Base-by-base conservation (phyloP, 2,888 invertebrate species). In the Podabrus alpinus region DNA sequence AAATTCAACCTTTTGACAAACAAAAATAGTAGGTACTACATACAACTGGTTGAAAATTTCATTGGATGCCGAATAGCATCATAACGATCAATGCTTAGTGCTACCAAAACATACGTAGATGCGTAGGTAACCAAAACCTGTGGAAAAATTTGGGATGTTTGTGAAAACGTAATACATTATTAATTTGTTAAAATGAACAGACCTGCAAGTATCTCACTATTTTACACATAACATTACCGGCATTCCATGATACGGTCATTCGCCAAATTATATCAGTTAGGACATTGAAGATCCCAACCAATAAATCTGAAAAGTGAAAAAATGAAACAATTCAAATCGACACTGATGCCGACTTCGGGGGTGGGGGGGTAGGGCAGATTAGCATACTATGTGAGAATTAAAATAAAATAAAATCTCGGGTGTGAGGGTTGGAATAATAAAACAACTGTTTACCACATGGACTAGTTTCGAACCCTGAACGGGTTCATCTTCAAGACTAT, bases 1-100 rank as follows among this genome's bases (percentile, higher is more conserved):
- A n/a, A 64, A 67, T 24, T 15, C 15, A 25, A 19, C 4, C 7
- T 16, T 17, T n/a, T 45, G n/a, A 7, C 2, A 62, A 61, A 16
- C 17, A 24, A 13, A 15, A 68, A 75, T 84, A n/a, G n/a, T n/a
- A n/a, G n/a, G n/a, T n/a, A n/a, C n/a, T n/a, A 94, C 96, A 94
- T 89, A 96, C 96, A 95, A 85, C 96, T 95, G 83, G 95, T 94
- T 69, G 95, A 95, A 87, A 97, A 97, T 88, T 96, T 96, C 95
- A 97, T 95, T 0, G 96, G 97, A 86, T 95, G 94, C n/a, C 95
- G 94, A 83, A 97, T 96, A 78, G 96, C 96, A 84, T 97, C 96
- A 84, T 96, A 96, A 82, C 97, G 90, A 87, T 97, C 97, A 83
- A 97, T 95, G 83, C 95, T 96, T 78, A 97, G 89, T 4, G 96